Evolutionary conservation across 1,140 invertebrate genomes (phyloP).

Genomic region (Hycleus cichorii): DNA sequence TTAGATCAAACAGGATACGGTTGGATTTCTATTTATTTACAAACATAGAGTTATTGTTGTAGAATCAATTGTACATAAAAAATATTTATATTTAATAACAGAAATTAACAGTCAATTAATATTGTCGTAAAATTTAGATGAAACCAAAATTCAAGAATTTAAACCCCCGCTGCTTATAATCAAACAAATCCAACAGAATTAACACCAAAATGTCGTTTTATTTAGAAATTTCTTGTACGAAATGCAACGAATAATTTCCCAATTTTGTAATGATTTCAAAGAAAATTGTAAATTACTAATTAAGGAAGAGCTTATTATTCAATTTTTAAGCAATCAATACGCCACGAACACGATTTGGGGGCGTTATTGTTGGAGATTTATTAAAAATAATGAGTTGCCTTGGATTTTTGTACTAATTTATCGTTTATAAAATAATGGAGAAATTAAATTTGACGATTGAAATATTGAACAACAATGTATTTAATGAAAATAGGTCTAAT

Average conservation of each 20-base stretch:
- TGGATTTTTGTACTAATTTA: slow-evolving; percentile 13
- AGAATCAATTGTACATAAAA: slow-evolving; percentile 8
- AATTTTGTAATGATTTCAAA: too few relatives aligned
- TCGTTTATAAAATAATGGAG: background rate
- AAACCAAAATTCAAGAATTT: too few relatives aligned
- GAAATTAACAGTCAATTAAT: slow-evolving; percentile 15
- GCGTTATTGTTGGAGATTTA: slow-evolving; percentile 1
- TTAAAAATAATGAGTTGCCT: slow-evolving; percentile 15
- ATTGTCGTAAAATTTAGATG: background rate
- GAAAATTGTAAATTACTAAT: background rate
- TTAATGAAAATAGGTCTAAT: slow-evolving; percentile 4
- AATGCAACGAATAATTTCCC: too few relatives aligned
- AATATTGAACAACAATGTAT: background rate
- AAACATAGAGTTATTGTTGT: slow-evolving; percentile 8
- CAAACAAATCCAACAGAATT: too few relatives aligned
- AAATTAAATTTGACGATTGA: background rate
- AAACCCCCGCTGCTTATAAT: too few relatives aligned
- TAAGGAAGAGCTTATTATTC: slow-evolving; percentile 13
- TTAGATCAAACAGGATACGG: too few relatives aligned
- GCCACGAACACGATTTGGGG: background rate
- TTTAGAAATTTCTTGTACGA: too few relatives aligned
- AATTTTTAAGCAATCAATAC: slow-evolving; percentile 5
- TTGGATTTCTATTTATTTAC: background rate
- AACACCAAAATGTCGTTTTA: too few relatives aligned
- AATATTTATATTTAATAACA: background rate